phyloP scores from a whole-genome alignment of 2,797 vertebrate species.

The Rousettus madagascariensis region DNA sequence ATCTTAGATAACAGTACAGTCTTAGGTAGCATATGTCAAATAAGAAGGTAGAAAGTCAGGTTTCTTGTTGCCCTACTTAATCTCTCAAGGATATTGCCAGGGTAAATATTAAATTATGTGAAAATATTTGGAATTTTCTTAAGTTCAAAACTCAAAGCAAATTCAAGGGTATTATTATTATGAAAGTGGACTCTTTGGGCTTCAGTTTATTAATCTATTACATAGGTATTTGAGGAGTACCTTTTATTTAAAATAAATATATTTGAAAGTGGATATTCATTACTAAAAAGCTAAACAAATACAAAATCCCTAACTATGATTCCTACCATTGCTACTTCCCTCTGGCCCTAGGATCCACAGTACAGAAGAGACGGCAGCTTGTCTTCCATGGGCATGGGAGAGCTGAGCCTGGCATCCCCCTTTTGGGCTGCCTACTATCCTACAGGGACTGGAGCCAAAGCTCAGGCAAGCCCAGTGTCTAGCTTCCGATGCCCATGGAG shows the following conservation, averaged over 20 bases:
- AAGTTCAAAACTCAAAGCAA: constrained; percentile 12
- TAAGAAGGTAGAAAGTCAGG: neutral
- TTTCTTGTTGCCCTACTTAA: neutral
- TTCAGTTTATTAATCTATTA: constrained; percentile 1
- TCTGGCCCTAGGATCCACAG: neutral
- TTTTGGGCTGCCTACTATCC: neutral
- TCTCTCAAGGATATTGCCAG: neutral
- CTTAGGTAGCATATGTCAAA: neutral
- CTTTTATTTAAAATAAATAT: neutral
- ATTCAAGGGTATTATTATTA: constrained; percentile 13
- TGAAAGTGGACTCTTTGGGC: neutral
- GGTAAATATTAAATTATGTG: neutral
- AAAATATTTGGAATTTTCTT: neutral
- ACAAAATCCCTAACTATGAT: too few relatives aligned
- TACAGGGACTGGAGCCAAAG: neutral
- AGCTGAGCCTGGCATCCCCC: neutral
- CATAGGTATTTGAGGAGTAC: neutral
- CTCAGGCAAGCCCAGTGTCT: neutral
- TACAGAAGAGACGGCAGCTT: neutral
- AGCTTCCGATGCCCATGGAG: neutral
- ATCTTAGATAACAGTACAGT: neutral
- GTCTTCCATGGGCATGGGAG: neutral
- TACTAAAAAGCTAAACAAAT: neutral
- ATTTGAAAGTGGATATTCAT: neutral
- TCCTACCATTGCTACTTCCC: neutral